Base-by-base conservation (phyloP, 2,888 invertebrate species). In the Coenonympha arcania region DNA sequence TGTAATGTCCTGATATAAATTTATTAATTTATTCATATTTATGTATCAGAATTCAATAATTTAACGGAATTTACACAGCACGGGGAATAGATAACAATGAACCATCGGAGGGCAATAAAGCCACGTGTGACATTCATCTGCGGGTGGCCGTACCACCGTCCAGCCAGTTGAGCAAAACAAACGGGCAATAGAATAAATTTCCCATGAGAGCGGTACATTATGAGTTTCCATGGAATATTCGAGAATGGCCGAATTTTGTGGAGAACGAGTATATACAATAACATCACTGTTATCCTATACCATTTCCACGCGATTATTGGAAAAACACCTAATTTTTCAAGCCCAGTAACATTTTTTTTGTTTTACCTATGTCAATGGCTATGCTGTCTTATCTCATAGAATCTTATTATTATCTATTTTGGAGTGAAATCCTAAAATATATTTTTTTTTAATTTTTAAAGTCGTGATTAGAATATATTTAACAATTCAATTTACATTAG, bases 141-240 rank as follows among this genome's bases (percentile, higher is more conserved):
- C n/a, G 63, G 61, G 62, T 64, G 64, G 33, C 48, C 49, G 64
- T 67, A 68, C 65, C 69, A 67, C 48, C 49, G 64, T 67, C 65
- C 69, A 67, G 73, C 73, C 75, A 76, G 73, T 72, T 72, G 68
- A 71, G 71, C 73, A 73, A 71, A 78, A 81, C 73, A 78, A 78
- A 78, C 76, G 65, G 71, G 77, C 79, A 74, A 81, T 81, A 76
- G 69, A 71, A 69, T 63, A 73, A 70, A 82, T 82, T 82, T 82
- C 82, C 82, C 81, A 49, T 4, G 77, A 69, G 81, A 68, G 67
- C 66, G 59, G 65, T 73, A 75, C 71, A 77, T 78, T 76, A 78
- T 73, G 69, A 73, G 68, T 76, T 76, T 73, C 66, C 68, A 77
- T 71, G 70, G 64, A 66, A 66, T 68, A 71, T 68, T 48, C 40